Evolutionary conservation across 1,140 invertebrate genomes (phyloP), one percentile per base, ranked within the genome.

Genomic region (Pachypeltis micranthus): DNA sequence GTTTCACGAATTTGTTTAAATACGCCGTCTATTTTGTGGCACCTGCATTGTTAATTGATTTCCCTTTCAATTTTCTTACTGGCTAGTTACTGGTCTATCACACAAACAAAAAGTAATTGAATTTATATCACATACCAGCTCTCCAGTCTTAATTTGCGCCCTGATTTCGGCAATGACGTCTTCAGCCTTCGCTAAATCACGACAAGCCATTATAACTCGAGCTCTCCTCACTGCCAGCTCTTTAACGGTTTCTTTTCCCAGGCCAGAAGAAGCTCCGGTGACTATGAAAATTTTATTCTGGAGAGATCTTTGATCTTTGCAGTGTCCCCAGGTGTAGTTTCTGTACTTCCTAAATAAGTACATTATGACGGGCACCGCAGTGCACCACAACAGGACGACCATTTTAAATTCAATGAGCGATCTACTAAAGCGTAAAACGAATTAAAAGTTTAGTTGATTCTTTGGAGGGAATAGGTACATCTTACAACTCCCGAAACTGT

Each of bases 191-290:
- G 78, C 74, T 26, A 83, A 70, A 71, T 84, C 79, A 58, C 87
- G 74, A 69, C 87, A 90, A 0, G 86, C 87, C 73, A 91, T 78
- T 57, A 90, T 85, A 3, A 91, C 81, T 44, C 79, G 78, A 1
- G 85, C 86, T 66, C 82, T 81, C 67, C 85, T 75, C 63, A 74
- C 78, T 1, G 79, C 83, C 12, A 90, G 73, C 62, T 84, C 82
- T 56, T 78, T 79, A 0, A 85, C 84, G 1, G 86, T 85, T 70
- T 86, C 86, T 65, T 85, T 82, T 1, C 90, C 90, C 63, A 92
- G 85, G 0, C 90, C 90, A 62, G 83, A 83, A 73, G 87, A 91
- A 1, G 84, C 86, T 24, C 90, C 90, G 16, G 89, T 91, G 1
- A 91, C 81, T 2, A 92, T 77, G 47, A 84, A 86, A 3, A 84